These are phyloP conservation scores for Zaprionus lachaisei DNA, from an alignment of 1,140 invertebrate species.

Conservation along the genomic window DNA sequence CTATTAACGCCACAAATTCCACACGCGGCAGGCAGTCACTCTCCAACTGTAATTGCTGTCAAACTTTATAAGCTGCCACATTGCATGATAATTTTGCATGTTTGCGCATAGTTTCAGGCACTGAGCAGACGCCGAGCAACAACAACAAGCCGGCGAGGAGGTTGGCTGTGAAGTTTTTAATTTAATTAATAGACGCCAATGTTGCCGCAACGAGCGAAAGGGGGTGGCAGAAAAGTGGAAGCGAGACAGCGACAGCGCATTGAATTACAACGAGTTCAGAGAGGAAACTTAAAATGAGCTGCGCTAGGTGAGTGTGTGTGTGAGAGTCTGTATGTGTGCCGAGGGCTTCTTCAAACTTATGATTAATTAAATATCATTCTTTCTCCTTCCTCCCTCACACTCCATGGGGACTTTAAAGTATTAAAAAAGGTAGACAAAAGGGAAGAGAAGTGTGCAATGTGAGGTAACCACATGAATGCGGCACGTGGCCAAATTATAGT, in stretches of 20 bases:
- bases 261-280: constrained; percentile 73
- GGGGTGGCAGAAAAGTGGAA: constrained; percentile 24
- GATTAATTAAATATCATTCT: constrained; percentile 75
- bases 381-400: background rate
- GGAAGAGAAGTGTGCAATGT: constrained; percentile 23
- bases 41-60: constrained; percentile 41
- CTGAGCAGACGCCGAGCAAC: constrained; percentile 10
- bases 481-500: constrained; percentile 49
- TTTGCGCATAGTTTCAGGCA: constrained; percentile 67
- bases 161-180: constrained; percentile 72
- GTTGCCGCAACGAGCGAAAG: constrained; percentile 45
- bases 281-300: constrained; percentile 38
- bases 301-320: constrained; percentile 32
- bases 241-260: constrained; percentile 49
- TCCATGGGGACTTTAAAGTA: constrained; percentile 8
- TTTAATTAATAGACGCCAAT: constrained; percentile 73
- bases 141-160: constrained; percentile 17
- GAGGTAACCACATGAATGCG: constrained; percentile 25
- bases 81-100: constrained; percentile 60
- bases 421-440: constrained; percentile 9
- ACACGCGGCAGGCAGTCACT: background rate
- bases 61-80: constrained; percentile 38
- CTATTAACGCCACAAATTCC: background rate
- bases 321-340: constrained; percentile 13
- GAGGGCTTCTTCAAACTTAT: constrained; percentile 69